Evolutionary conservation across 2,113 vertebrate genomes (phyloP).

Genomic region (Cavia porcellus): DNA sequence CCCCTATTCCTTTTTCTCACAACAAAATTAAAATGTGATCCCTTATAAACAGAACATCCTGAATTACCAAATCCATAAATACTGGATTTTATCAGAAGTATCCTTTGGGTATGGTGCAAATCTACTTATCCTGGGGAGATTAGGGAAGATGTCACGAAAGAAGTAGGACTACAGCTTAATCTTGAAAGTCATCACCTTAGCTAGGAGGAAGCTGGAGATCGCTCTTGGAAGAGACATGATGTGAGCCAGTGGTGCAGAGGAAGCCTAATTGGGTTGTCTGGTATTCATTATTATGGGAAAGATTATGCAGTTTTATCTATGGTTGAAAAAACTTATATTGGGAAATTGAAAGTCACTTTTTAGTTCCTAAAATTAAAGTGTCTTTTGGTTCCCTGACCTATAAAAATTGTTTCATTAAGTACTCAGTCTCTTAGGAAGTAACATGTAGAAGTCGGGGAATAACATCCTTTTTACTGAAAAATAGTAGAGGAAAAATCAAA

Average conservation of each 20-base stretch:
- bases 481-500: not conserved
- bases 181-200: not conserved
- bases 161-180: not conserved
- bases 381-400: not conserved
- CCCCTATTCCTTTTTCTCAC: not conserved
- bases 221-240: not conserved
- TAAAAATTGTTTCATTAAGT: not conserved
- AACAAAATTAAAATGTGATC: not conserved
- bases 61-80: not conserved
- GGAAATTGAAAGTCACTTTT: not conserved
- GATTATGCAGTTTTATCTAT: not conserved
- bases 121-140: not conserved
- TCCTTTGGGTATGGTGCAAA: not conserved
- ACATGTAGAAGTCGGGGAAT: not conserved
- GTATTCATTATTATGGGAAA: not conserved
- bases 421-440: not conserved
- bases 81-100: not conserved
- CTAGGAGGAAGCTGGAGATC: not conserved
- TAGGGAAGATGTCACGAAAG: not conserved
- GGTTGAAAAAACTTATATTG: not conserved
- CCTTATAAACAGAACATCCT: not conserved
- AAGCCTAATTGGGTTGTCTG: not conserved
- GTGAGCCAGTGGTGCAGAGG: not conserved
- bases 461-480: not conserved
- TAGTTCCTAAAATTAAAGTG: not conserved